Evolutionary conservation across 2,113 vertebrate species (phyloP), one percentile per base, ranked within the genome.

Genomic region (Chelonoidis abingdonii): DNA sequence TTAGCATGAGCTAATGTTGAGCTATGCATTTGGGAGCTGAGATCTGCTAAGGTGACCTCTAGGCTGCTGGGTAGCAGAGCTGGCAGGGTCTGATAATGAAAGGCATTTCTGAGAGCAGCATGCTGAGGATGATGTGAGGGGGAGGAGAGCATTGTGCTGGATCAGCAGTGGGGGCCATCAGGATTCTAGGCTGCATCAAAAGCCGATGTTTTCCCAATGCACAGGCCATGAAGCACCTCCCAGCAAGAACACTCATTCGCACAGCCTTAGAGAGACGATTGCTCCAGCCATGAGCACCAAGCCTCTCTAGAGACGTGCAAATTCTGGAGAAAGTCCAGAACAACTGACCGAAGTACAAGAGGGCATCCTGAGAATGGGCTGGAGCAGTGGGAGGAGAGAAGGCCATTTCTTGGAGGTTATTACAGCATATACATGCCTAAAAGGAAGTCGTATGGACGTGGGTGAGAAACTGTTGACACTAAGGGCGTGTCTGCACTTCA

Each of bases 231-330:
- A 38, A 47, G 54, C 21, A 8, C 83, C 16, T 8, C 57, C 62
- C 27, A 49, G 72, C 50, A 38, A 83, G 53, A 76, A 17, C 8
- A 49, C 83, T 83, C 21, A 14, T 53, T n/a, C 1, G 0, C 47
- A 4, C 21, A 3, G 0, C 1, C 10, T 38, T 54, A 44, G 11
- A 85, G 13, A 0, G 0, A 16, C 44, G 56, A 44, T 0, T 1
- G 10, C 44, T 27, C 50, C 0, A 3, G 65, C 19, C 27, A 5
- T 21, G 79, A 80, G 38, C 41, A 88, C 65, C 19, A 38, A 72
- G 22, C 21, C 69, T 24, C 21, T 17, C 35, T 38, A 72, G 17
- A 72, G 69, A 38, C 6, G 17, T 38, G 21, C 69, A 41, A 10
- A 72, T 10, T 72, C n/a, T 38, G 38, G n/a, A 41, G 35, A 22